Conservation (phyloP, 2,797 vertebrate genomes). For the Sibirionetta formosa region DNA sequence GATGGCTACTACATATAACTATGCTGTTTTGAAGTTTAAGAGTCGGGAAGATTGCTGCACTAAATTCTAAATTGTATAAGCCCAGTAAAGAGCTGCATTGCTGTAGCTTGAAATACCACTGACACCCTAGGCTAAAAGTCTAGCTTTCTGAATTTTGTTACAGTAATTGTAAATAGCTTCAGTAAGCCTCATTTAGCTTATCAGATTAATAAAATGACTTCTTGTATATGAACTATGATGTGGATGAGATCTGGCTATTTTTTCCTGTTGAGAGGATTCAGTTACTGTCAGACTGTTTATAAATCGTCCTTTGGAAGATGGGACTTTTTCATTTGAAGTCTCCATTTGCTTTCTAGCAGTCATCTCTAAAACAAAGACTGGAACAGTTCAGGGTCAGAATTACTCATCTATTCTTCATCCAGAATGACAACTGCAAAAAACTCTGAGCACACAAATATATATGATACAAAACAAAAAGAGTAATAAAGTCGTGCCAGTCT, state of each 20-base stretch:
- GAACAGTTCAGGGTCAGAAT: constrained; percentile 56
- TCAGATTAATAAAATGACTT: constrained; percentile 82
- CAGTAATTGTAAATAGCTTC: constrained; percentile 94
- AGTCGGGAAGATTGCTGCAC: constrained; percentile 99
- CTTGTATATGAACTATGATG: constrained; percentile 79
- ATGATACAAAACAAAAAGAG: neutral
- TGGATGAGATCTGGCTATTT: constrained; percentile 82
- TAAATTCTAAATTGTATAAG: constrained; percentile 95
- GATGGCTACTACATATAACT: constrained; percentile 99
- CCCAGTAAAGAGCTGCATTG: constrained; percentile 82
- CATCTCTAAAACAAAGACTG: constrained; percentile 72
- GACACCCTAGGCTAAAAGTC: constrained; percentile 90
- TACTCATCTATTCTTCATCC: constrained; percentile 23
- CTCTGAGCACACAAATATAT: neutral
- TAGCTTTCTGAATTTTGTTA: constrained; percentile 88
- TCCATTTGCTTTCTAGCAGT: constrained; percentile 40
- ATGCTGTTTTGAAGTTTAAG: constrained; percentile 99
- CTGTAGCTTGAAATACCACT: constrained; percentile 91
- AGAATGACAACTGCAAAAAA: neutral
- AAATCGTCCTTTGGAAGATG: constrained; percentile 66
- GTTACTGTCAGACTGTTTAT: constrained; percentile 72
- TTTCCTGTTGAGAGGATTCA: constrained; percentile 77
- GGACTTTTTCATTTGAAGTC: constrained; percentile 22
- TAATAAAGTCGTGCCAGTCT: neutral
- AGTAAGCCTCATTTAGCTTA: constrained; percentile 86